Evolutionary conservation across 2,113 vertebrate genomes (phyloP).

Genomic region (Sitta europaea): DNA sequence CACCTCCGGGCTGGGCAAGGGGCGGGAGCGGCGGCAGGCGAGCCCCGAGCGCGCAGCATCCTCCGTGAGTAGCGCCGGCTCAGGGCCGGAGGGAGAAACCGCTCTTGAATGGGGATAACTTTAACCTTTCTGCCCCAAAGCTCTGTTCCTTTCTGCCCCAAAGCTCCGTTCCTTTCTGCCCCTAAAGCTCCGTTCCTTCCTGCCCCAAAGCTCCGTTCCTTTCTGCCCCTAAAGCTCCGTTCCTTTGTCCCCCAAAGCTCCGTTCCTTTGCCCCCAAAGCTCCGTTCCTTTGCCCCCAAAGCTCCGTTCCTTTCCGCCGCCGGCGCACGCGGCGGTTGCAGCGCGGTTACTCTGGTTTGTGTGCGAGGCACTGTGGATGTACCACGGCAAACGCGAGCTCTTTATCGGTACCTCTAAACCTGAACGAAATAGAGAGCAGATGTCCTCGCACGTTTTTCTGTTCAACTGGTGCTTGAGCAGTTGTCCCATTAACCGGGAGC

Average conservation of each 20-base stretch:
- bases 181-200: neutral
- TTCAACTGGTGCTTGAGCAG: neutral
- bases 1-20: neutral
- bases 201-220: neutral
- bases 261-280: neutral
- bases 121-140: neutral
- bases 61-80: neutral
- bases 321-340: neutral
- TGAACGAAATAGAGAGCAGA: neutral
- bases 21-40: neutral
- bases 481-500: neutral
- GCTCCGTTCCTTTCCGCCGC: neutral
- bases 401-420: neutral
- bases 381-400: accelerated
- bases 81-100: neutral
- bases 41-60: neutral
- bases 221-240: neutral
- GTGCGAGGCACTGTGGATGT: accelerated
- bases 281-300: neutral
- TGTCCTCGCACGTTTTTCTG: neutral
- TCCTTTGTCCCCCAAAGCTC: neutral
- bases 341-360: neutral
- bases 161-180: neutral
- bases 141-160: neutral
- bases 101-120: neutral